A percentile compares a stretch with the other conserved stretches of the same genome.
Conservation (phyloP, 2,113 vertebrate genomes). For the Cavia aperea region DNA sequence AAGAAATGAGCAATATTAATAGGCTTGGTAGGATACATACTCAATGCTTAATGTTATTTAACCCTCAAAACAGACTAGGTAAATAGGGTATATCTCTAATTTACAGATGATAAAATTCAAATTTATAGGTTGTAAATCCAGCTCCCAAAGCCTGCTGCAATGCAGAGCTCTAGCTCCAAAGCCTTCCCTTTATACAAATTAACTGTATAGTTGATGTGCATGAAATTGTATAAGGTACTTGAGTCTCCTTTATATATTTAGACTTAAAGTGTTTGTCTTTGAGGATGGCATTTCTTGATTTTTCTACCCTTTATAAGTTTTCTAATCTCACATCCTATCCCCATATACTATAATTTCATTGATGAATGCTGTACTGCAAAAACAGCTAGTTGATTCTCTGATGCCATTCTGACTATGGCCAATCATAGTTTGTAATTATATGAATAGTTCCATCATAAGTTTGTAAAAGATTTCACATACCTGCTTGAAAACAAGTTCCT, state of each 20-base stretch:
- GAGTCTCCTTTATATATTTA: not conserved
- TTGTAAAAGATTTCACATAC: not conserved
- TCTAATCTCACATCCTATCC: not conserved
- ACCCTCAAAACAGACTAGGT: not conserved
- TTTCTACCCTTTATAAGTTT: not conserved
- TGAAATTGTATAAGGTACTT: not conserved
- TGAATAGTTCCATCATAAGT: not conserved
- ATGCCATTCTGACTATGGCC: not conserved
- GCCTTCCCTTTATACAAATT: not conserved
- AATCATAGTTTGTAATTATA: not conserved
- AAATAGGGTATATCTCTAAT: not conserved
- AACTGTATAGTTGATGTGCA: not conserved
- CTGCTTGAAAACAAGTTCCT: not conserved
- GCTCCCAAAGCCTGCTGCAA: not conserved
- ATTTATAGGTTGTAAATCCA: not conserved
- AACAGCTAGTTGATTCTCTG: conserved; percentile 5
- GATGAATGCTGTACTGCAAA: not conserved
- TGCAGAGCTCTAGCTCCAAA: not conserved
- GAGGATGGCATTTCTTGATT: not conserved
- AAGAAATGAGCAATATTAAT: not conserved
- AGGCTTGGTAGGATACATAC: not conserved
- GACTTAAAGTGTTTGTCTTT: not conserved
- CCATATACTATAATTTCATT: not conserved
- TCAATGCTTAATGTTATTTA: not conserved
- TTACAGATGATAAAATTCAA: conserved; percentile 18